Conservation (phyloP, 1,140 invertebrate genomes). For the Euwallacea fornicatus region DNA sequence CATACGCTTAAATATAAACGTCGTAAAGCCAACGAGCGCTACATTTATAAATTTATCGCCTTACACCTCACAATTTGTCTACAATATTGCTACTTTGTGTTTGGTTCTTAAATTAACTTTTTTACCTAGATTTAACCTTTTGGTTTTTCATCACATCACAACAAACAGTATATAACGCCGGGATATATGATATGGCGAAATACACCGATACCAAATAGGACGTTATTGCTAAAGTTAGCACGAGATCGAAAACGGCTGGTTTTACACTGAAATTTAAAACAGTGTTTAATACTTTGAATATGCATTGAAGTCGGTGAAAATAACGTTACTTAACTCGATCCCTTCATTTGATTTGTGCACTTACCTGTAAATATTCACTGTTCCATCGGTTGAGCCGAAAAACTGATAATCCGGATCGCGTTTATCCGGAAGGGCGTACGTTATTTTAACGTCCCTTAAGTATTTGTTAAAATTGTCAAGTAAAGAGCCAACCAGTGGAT, state of each 20-base stretch:
- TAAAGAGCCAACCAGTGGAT: conserved; percentile 65
- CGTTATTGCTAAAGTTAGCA: conserved; percentile 83
- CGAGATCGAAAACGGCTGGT: conserved; percentile 95
- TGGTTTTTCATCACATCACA: conserved; percentile 44
- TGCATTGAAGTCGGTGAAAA: not conserved
- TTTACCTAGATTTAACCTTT: conserved; percentile 32
- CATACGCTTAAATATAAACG: no score
- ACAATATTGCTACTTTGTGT: conserved; percentile 11
- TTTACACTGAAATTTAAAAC: conserved; percentile 77
- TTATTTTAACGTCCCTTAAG: conserved; percentile 73
- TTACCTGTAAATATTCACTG: conserved; percentile 87
- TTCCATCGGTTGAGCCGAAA: conserved; percentile 78
- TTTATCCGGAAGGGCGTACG: conserved; percentile 72
- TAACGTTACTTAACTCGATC: not conserved
- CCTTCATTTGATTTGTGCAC: not conserved
- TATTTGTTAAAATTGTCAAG: conserved; percentile 77
- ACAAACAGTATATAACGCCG: conserved; percentile 56
- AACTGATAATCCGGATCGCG: conserved; percentile 93
- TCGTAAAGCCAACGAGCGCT: no score
- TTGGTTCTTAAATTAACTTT: not conserved
- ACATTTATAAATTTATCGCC: no score
- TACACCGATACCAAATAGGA: conserved; percentile 83
- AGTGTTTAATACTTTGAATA: not conserved
- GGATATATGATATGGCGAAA: conserved; percentile 75
- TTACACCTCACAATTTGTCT: not conserved